These are phyloP conservation scores for Dendrocopos noguchii DNA, from an alignment of 2,113 vertebrate genomes.

Conservation along the genomic window DNA sequence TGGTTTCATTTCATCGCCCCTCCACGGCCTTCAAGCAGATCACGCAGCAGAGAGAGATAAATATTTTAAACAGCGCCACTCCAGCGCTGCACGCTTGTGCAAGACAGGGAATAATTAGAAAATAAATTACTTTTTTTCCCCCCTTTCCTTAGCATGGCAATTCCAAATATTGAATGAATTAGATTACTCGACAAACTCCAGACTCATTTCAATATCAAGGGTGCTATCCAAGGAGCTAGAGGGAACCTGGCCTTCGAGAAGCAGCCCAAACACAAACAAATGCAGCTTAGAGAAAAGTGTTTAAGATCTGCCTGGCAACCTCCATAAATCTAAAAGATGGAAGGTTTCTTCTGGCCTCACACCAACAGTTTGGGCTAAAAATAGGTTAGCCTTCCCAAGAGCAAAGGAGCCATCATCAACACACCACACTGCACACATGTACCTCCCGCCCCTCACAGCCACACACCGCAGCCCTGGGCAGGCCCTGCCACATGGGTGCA, in stretches of 20 bases:
- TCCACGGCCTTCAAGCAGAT: constrained; percentile 76
- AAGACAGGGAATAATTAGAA: constrained; percentile 87
- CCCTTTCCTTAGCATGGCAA: constrained; percentile 62
- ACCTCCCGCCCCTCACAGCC: neutral
- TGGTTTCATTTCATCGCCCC: constrained; percentile 74
- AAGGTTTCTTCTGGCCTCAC: constrained; percentile 73
- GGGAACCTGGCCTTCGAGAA: neutral
- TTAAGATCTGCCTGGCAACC: constrained; percentile 75
- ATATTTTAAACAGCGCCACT: constrained; percentile 83
- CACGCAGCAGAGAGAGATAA: constrained; percentile 75
- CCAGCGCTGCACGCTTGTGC: constrained; percentile 74
- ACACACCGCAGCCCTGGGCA: neutral
- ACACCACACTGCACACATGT: neutral
- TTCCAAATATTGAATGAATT: constrained; percentile 69
- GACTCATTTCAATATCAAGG: neutral
- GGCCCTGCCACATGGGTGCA: neutral
- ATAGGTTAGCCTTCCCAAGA: constrained; percentile 77
- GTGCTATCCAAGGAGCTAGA: neutral
- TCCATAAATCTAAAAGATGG: constrained; percentile 76
- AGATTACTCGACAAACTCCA: constrained; percentile 63
- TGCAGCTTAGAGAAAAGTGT: constrained; percentile 54
- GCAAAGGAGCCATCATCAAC: constrained; percentile 73
- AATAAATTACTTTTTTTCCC: constrained; percentile 78
- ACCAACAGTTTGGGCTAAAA: constrained; percentile 76
- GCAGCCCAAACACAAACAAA: constrained; percentile 44